A percentile compares a stretch with the other conserved stretches of the same genome.
Conservation (phyloP, 2,797 vertebrate genomes). For the Sciurus vulgaris region DNA sequence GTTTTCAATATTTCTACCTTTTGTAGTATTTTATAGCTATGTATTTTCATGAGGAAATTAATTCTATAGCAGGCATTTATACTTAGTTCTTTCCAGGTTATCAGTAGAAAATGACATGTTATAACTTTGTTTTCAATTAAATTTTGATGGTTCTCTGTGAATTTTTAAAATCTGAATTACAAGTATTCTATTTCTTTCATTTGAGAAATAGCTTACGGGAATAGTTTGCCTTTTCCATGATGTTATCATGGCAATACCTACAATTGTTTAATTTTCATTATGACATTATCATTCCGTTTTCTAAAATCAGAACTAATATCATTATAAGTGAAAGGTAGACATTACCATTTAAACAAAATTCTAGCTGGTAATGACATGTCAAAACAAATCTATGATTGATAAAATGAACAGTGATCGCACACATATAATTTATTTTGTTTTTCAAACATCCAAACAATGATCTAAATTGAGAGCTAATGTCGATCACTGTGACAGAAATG, state of each 20-base stretch:
- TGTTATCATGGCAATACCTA: slow-evolving; percentile 35
- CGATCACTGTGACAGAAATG: slow-evolving; percentile 53
- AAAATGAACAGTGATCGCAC: slow-evolving; percentile 65
- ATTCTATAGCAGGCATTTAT: neutral
- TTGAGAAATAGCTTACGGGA: neutral
- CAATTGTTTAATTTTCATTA: slow-evolving; percentile 48
- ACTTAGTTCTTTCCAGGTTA: neutral
- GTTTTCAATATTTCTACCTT: neutral
- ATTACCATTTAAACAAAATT: slow-evolving; percentile 68
- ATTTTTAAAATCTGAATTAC: neutral
- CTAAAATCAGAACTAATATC: slow-evolving; percentile 56
- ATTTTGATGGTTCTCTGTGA: neutral
- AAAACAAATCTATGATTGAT: slow-evolving; percentile 66
- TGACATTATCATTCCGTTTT: slow-evolving; percentile 47
- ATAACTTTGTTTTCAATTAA: neutral
- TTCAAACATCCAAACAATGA: slow-evolving; percentile 57
- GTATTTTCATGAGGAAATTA: neutral
- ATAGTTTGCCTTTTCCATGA: neutral
- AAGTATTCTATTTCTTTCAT: neutral
- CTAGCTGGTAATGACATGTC: slow-evolving; percentile 38
- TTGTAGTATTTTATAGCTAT: neutral
- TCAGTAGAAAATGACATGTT: neutral
- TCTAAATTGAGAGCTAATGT: slow-evolving; percentile 67
- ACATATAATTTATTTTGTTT: slow-evolving; percentile 62
- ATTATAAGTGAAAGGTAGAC: slow-evolving; percentile 47